Conservation (phyloP, 92 coral and sea anemone genomes). For the Isaurus tuberculatus region DNA sequence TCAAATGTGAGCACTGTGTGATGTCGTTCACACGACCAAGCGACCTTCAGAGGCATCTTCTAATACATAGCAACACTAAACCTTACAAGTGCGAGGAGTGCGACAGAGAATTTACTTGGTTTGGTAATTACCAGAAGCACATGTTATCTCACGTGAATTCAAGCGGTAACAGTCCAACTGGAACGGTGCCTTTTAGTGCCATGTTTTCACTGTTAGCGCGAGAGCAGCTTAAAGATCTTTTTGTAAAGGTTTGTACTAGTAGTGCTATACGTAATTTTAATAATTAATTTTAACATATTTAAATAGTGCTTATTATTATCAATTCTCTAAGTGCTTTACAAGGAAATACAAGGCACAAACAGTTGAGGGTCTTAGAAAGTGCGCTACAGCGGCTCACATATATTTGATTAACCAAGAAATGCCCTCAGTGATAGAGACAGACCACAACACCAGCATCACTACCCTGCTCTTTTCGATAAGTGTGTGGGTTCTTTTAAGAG, state of each 20-base stretch:
- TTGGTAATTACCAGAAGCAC: constrained; percentile 98
- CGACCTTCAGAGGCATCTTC: constrained; percentile 92
- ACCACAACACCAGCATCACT: too few relatives aligned
- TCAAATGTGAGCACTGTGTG: constrained; percentile 87
- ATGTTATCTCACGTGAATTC: constrained; percentile 86
- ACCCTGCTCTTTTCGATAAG: too few relatives aligned
- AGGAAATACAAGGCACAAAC: too few relatives aligned
- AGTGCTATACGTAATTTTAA: background rate
- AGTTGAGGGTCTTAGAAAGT: too few relatives aligned
- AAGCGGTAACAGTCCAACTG: constrained; percentile 48
- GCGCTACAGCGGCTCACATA: too few relatives aligned
- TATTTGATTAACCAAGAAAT: too few relatives aligned
- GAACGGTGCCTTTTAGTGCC: constrained; percentile 72
- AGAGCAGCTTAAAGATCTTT: constrained; percentile 86
- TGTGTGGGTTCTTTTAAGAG: too few relatives aligned
- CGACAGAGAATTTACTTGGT: constrained; percentile 98
- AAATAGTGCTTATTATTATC: too few relatives aligned
- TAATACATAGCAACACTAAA: constrained; percentile 88
- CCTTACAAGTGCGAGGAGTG: constrained; percentile 97
- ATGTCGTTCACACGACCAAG: constrained; percentile 98
- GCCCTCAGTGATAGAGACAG: too few relatives aligned
- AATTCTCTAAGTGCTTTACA: too few relatives aligned
- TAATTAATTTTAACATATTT: background rate
- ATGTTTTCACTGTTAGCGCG: constrained; percentile 90
- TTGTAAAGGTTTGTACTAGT: constrained; percentile 61